Evolutionary conservation across 23 tunicate genomes (phyloP).

Genomic region (Ciona savignyi): DNA sequence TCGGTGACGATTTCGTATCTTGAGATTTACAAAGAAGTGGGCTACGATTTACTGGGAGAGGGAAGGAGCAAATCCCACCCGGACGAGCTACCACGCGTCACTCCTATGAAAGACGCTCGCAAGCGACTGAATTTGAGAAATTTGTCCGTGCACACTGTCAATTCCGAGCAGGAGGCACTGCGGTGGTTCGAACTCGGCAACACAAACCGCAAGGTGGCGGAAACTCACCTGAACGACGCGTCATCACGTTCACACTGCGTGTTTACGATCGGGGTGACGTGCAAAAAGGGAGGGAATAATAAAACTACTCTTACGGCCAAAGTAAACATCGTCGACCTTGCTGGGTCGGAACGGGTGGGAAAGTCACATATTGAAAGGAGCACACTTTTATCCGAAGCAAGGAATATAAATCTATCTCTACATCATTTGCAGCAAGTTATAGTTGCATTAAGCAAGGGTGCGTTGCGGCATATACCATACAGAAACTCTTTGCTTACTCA

Average conservation of each 20-base stretch:
- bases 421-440: constrained; percentile 94
- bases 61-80: constrained; percentile 14
- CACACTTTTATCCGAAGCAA: constrained; percentile 50
- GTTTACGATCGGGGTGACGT: constrained; percentile 67
- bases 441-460: constrained; percentile 42
- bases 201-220: constrained; percentile 79
- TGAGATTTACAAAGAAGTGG: constrained; percentile 83
- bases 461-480: constrained; percentile 70
- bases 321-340: constrained; percentile 74
- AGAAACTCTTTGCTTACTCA: constrained; percentile 83
- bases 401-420: constrained; percentile 85
- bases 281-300: constrained; percentile 22
- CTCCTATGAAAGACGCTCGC: constrained; percentile 52
- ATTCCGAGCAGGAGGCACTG: constrained; percentile 54
- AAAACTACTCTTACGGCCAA: constrained; percentile 46
- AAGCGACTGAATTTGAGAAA: constrained; percentile 50
- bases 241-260: constrained; percentile 91
- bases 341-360: constrained; percentile 87
- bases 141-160: constrained; percentile 34
- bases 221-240: constrained; percentile 92
- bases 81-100: constrained; percentile 33
- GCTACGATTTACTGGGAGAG: constrained; percentile 71
- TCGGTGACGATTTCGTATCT: constrained; percentile 58
- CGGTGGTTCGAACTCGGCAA: constrained; percentile 73
- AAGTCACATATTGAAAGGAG: constrained; percentile 40